A percentile compares a stretch with the other conserved stretches of the same genome.
Conservation (phyloP, 92 coral and sea anemone genomes). For the Palythoa grandis region DNA sequence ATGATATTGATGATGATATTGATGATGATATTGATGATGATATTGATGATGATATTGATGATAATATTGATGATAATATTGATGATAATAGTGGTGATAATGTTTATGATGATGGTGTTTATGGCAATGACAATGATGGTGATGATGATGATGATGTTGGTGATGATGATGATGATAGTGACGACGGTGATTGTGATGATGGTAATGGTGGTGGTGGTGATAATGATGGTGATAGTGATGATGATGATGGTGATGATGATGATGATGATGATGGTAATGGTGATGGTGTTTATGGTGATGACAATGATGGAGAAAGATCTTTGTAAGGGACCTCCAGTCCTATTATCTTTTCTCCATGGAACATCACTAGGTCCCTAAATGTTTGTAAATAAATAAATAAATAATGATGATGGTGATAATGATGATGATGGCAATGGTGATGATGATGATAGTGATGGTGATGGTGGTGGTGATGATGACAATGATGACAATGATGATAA, state of each 20-base stretch:
- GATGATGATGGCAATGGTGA: no score
- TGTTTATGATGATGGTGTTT: not conserved
- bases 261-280: not conserved
- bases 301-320: no score
- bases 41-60: not conserved
- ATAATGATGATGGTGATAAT: no score
- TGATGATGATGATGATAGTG: not conserved
- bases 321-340: no score
- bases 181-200: not conserved
- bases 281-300: no score
- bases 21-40: not conserved
- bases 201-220: not conserved
- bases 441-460: not conserved
- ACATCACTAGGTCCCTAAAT: no score
- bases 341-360: no score
- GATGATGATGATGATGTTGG: not conserved
- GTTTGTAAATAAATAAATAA: no score
- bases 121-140: not conserved
- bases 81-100: not conserved
- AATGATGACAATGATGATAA: no score
- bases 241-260: not conserved
- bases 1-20: not conserved
- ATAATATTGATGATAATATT: not conserved
- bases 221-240: no score
- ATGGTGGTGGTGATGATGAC: no score